These are phyloP conservation scores for Poeciliopsis turneri DNA, from an alignment of 2,797 vertebrate species.

Conservation along the genomic window DNA sequence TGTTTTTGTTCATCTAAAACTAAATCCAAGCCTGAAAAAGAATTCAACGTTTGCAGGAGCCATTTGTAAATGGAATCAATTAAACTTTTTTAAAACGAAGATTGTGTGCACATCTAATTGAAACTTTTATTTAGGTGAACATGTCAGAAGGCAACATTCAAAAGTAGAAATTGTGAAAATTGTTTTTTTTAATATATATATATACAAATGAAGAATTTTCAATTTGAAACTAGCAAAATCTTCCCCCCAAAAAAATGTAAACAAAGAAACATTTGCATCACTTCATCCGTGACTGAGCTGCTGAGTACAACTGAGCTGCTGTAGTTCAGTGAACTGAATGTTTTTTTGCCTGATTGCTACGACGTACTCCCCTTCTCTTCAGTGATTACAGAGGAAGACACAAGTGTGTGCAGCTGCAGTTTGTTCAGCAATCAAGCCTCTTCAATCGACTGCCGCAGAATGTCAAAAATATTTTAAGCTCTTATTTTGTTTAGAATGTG, in stretches of 20 bases:
- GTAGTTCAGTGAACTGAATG: neutral
- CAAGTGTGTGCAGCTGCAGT: neutral
- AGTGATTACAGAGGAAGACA: neutral
- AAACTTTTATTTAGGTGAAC: neutral
- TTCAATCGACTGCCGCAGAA: neutral
- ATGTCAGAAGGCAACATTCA: neutral
- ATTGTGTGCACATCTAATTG: neutral
- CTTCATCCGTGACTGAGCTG: neutral
- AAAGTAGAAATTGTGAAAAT: neutral
- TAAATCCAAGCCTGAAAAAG: neutral
- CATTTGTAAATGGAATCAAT: neutral
- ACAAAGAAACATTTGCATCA: neutral
- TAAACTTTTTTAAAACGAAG: neutral
- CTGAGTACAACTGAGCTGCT: neutral
- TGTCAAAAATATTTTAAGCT: neutral
- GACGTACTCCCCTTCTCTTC: neutral
- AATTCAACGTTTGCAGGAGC: neutral
- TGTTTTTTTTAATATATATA: neutral
- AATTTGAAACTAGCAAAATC: neutral
- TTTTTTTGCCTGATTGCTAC: neutral
- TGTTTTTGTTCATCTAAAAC: neutral
- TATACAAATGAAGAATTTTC: neutral
- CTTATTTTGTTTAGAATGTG: neutral
- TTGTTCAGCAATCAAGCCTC: neutral
- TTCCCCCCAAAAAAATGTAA: neutral